Conservation (phyloP, 2,113 vertebrate species). For the Catharus bicknelli region DNA sequence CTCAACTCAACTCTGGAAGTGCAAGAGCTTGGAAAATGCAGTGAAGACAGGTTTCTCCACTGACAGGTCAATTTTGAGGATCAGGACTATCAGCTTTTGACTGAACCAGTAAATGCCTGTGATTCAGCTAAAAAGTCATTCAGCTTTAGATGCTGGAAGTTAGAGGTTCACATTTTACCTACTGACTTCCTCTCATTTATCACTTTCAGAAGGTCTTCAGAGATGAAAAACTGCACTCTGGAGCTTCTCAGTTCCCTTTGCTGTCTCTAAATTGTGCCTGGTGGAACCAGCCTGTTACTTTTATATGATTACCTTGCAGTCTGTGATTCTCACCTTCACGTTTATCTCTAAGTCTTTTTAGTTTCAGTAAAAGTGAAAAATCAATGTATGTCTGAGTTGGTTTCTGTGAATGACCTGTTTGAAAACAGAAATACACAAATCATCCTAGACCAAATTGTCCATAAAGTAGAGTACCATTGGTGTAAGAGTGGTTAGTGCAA, state of each 20-base stretch:
- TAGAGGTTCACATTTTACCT: neutral
- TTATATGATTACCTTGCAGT: neutral
- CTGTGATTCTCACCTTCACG: neutral
- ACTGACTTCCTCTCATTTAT: neutral
- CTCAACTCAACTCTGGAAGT: neutral
- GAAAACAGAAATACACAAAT: neutral
- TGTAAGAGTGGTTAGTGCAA: neutral
- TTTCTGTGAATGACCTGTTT: neutral
- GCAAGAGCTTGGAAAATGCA: neutral
- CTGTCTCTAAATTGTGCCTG: neutral
- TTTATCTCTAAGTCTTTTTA: neutral
- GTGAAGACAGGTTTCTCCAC: neutral
- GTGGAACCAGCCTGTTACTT: neutral
- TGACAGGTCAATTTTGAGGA: neutral
- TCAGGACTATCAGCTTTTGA: neutral
- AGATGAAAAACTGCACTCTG: neutral
- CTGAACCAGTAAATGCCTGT: neutral
- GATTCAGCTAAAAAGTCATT: neutral
- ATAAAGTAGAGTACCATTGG: neutral
- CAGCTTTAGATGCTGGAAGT: neutral
- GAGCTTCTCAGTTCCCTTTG: neutral
- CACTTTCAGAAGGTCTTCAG: neutral
- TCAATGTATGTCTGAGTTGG: neutral
- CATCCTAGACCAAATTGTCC: neutral
- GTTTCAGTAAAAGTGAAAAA: neutral